Base-by-base conservation (phyloP, 2,797 vertebrate genomes). In the Ctenochaetus hawaiiensis region DNA sequence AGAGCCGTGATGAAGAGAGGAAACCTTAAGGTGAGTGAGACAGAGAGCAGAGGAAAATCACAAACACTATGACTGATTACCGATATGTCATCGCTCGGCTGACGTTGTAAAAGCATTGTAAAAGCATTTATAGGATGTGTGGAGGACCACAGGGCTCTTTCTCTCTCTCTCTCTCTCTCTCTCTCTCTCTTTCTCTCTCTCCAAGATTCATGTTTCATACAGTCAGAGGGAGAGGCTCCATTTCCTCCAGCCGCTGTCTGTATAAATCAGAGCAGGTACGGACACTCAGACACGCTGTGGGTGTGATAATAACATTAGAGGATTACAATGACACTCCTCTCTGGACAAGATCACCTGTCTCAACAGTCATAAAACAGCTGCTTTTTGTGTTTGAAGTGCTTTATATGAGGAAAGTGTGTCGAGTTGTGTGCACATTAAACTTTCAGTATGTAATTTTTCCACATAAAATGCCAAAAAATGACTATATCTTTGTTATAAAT, bases 291-390 rank as follows among this genome's bases (percentile, higher is more conserved):
- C 91, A 89, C 34, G 67, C 89, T 69, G 89, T 80, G 89, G 86
- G 91, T 89, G 87, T 93, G 89, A 92, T 91, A 91, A 92, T 91
- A 92, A 92, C 89, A 93, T 92, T 88, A 92, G 89, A 91, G 87
- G 87, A 91, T 88, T 91, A 92, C 91, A 89, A 91, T 92, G 89
- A 87, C 89, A 87, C 91, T 88, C 82, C 88, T 89, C 86, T 87
- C 82, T 41, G 61, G 91, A 91, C 91, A 91, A 92, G 88, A 92
- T 93, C 85, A 90, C 87, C 91, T 87, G 87, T 91, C 88, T 85
- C 83, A 75, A 66, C 86, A 82, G 83, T 89, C 86, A 83, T 92
- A 92, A 91, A 93, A 86, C 80, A 89, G 83, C 77, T 79, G 85
- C 81, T 85, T 86, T 89, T 82, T 83, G 75, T 78, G 61, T 69